These are phyloP conservation scores for Ptiloglossa arizonensis DNA, from an alignment of 1,140 invertebrate genomes.

Conservation along the genomic window DNA sequence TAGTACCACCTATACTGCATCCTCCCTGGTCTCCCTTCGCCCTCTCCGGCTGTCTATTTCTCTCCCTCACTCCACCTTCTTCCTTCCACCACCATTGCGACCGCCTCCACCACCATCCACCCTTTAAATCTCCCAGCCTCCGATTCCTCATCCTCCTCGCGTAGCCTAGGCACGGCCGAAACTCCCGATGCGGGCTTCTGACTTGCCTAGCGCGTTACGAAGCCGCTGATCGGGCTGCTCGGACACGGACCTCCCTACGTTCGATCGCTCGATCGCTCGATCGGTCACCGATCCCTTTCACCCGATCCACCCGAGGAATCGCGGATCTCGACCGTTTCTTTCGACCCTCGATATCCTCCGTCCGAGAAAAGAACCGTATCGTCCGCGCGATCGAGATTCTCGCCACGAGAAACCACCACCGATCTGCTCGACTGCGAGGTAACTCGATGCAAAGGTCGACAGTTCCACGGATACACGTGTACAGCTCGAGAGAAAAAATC, in stretches of 20 bases:
- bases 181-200: constrained; percentile 72
- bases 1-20: constrained; percentile 62
- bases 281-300: constrained; percentile 26
- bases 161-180: constrained; percentile 66
- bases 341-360: too few species aligned
- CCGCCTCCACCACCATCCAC: constrained; percentile 65
- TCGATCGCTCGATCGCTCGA: constrained; percentile 38
- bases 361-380: too few species aligned
- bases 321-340: too few species aligned
- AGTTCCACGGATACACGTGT: too few species aligned
- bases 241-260: constrained; percentile 15
- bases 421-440: too few species aligned
- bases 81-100: constrained; percentile 58
- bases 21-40: constrained; percentile 49
- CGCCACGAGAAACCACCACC: too few species aligned
- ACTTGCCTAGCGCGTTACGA: constrained; percentile 71
- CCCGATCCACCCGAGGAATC: background rate
- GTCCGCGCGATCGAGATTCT: too few species aligned
- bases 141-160: constrained; percentile 48
- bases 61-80: constrained; percentile 61
- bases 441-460: too few species aligned
- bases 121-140: constrained; percentile 68
- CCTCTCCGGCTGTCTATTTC: constrained; percentile 44
- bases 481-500: too few species aligned
- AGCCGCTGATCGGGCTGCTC: constrained; percentile 47